These are phyloP conservation scores for Monopterus albus DNA, from an alignment of 2,113 vertebrate genomes.

Conservation along the genomic window DNA sequence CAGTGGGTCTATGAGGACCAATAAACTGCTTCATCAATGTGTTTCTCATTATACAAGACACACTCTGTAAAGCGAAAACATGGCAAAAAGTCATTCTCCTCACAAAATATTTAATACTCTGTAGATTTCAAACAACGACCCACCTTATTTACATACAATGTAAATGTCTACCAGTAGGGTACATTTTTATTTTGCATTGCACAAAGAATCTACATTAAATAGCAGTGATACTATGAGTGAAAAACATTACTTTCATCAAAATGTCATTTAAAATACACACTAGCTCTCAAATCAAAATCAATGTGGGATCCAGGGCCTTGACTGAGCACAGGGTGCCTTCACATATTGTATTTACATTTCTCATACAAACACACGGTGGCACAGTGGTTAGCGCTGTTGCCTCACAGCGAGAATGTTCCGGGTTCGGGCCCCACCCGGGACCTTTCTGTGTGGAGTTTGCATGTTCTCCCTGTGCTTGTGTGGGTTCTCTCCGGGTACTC, in stretches of 20 bases:
- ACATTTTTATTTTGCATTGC: constrained; percentile 42
- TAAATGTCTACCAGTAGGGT: constrained; percentile 31
- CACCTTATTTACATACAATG: constrained; percentile 44
- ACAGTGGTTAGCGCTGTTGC: too few species aligned
- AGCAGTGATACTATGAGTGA: constrained; percentile 45
- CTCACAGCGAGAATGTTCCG: too few species aligned
- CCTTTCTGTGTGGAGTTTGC: too few species aligned
- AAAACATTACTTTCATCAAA: constrained; percentile 61
- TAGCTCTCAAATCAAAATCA: constrained; percentile 64
- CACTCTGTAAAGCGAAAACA: constrained; percentile 43
- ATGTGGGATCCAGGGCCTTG: too few species aligned
- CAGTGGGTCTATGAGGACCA: constrained; percentile 21
- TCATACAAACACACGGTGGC: too few species aligned
- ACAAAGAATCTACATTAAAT: constrained; percentile 35
- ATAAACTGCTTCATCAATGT: constrained; percentile 24
- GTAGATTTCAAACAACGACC: constrained; percentile 40
- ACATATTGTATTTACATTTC: too few species aligned
- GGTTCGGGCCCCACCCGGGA: too few species aligned
- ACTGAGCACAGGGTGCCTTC: too few species aligned
- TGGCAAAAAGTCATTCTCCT: constrained; percentile 33
- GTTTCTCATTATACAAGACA: constrained; percentile 28
- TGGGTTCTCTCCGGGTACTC: too few species aligned
- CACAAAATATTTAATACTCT: constrained; percentile 39
- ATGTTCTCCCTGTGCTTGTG: too few species aligned
- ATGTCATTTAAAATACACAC: constrained; percentile 57